Conservation (phyloP, 2,797 vertebrate genomes). For the Helostoma temminkii region DNA sequence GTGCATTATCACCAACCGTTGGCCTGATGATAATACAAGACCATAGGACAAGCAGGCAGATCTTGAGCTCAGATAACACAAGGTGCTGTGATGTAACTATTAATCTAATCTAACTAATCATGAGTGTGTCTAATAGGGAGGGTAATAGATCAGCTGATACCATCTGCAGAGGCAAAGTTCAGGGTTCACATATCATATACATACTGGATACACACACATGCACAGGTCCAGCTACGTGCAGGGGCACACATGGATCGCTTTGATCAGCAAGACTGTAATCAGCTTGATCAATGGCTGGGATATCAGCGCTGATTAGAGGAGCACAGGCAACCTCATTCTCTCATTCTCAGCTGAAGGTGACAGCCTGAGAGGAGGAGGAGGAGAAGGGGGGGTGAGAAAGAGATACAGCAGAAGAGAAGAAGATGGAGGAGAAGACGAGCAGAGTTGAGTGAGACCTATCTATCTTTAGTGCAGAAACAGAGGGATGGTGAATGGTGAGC, state of each 20-base stretch:
- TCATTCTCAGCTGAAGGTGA: slow-evolving; percentile 69
- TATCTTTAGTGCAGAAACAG: slow-evolving; percentile 13
- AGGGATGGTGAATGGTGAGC: background rate
- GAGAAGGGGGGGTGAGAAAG: slow-evolving; percentile 20
- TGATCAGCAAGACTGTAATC: slow-evolving; percentile 80
- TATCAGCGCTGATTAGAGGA: slow-evolving; percentile 74
- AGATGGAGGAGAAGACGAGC: too few species aligned
- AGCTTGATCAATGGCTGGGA: slow-evolving; percentile 73
- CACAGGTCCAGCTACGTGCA: slow-evolving; percentile 34
- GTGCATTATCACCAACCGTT: too few species aligned
- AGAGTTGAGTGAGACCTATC: slow-evolving; percentile 25
- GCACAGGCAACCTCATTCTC: slow-evolving; percentile 61
- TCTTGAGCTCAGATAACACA: slow-evolving; percentile 53
- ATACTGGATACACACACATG: slow-evolving; percentile 29
- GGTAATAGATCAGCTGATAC: slow-evolving; percentile 67
- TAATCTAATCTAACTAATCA: slow-evolving; percentile 77
- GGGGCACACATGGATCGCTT: slow-evolving; percentile 50
- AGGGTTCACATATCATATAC: slow-evolving; percentile 53
- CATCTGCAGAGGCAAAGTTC: slow-evolving; percentile 71
- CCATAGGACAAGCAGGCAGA: slow-evolving; percentile 43
- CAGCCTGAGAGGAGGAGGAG: slow-evolving; percentile 27
- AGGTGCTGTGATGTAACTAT: slow-evolving; percentile 69
- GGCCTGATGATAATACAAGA: slow-evolving; percentile 59
- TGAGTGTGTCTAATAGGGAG: slow-evolving; percentile 65
- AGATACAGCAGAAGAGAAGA: slow-evolving; percentile 30